A percentile compares a stretch with the other conserved stretches of the same genome.
These are phyloP conservation scores for Larimichthys crocea DNA, from an alignment of 2,113 vertebrate species.

Conservation along the genomic window DNA sequence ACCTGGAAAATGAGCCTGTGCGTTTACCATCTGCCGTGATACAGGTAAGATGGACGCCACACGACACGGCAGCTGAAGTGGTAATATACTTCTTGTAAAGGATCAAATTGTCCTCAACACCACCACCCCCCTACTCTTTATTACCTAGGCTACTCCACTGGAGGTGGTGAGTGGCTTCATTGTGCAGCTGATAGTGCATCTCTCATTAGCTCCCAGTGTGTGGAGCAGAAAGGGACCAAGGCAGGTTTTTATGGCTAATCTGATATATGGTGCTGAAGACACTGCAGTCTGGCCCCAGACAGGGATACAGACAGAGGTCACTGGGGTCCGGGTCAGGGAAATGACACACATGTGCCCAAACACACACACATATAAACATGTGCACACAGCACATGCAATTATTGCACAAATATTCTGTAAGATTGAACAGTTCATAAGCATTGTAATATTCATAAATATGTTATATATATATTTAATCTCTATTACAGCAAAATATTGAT, in stretches of 20 bases:
- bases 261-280: conserved; percentile 77
- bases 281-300: conserved; percentile 61
- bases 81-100: conserved; percentile 74
- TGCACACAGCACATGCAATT: conserved; percentile 3
- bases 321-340: conserved; percentile 51
- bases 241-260: conserved; percentile 73
- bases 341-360: conserved; percentile 18
- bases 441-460: conserved; percentile 37
- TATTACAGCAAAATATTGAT: conserved; percentile 28
- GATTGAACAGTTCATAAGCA: conserved; percentile 17
- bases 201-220: conserved; percentile 76
- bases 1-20: conserved; percentile 71
- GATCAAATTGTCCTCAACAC: conserved; percentile 78
- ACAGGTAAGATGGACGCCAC: conserved; percentile 67
- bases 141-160: conserved; percentile 63
- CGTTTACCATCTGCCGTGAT: conserved; percentile 63
- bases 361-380: conserved; percentile 6
- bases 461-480: conserved; percentile 28
- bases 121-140: conserved; percentile 66
- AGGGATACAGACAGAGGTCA: conserved; percentile 70
- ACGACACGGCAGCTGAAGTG: conserved; percentile 69
- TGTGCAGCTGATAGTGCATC: conserved; percentile 71
- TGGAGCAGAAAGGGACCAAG: conserved; percentile 56
- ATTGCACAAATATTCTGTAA: conserved; percentile 17
- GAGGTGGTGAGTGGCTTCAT: conserved; percentile 69